Conservation (phyloP, 2,113 vertebrate species). For the Alectura lathami region DNA sequence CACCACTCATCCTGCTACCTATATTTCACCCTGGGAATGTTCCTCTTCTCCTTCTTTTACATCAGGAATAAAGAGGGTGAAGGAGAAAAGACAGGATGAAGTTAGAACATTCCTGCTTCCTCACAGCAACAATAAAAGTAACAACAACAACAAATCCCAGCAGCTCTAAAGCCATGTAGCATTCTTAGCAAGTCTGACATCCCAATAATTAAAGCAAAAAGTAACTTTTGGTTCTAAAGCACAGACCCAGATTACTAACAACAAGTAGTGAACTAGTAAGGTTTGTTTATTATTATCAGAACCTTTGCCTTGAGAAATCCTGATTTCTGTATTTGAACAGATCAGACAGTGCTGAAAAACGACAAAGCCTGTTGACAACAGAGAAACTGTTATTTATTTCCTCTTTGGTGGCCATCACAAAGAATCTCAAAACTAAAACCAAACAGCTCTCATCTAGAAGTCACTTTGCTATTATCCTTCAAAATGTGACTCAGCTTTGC, state of each 20-base stretch:
- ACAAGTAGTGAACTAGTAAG: neutral
- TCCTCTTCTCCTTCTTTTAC: neutral
- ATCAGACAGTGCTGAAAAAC: neutral
- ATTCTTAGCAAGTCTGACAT: neutral
- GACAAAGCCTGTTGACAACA: neutral
- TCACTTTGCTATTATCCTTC: neutral
- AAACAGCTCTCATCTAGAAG: neutral
- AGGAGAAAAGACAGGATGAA: neutral
- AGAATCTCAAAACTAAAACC: neutral
- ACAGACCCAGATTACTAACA: neutral
- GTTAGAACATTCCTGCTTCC: neutral
- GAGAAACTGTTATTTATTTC: neutral
- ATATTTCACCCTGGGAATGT: neutral
- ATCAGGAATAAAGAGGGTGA: neutral
- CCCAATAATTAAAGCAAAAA: neutral
- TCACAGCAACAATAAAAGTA: neutral
- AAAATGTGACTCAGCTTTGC: neutral
- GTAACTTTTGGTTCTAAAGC: neutral
- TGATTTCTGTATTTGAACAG: neutral
- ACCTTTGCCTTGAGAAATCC: neutral
- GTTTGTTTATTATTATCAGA: conserved; percentile 15
- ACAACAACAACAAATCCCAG: neutral
- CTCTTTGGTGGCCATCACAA: neutral
- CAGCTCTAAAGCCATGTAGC: neutral
- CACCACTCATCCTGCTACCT: neutral